Evolutionary conservation across 2,113 vertebrate species (phyloP), one percentile per base, ranked within the genome.

Genomic region (Lycocorax pyrrhopterus): DNA sequence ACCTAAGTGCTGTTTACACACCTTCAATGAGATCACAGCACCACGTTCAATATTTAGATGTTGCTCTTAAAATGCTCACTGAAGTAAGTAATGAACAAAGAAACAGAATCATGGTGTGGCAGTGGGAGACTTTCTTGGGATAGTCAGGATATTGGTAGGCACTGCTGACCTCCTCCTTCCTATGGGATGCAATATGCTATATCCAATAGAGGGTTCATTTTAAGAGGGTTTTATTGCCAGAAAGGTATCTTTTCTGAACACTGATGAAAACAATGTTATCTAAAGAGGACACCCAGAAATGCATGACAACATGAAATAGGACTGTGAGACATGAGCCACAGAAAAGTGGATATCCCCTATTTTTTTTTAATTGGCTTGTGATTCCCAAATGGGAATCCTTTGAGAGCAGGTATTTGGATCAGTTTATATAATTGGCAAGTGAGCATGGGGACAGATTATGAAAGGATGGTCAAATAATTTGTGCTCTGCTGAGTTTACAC

Each of bases 391-490:
- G 74, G 76, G 43, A 64, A 77, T 89, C 94, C 80, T 89, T 69
- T 49, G 89, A 89, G 90, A 96, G 60, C 94, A 95, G 94, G 96
- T 93, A 91, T 96, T 94, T 95, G 96, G 89, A 96, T 97, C 95
- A 85, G 64, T 97, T 97, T 96, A 69, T 94, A 84, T 96, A 97
- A 95, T 94, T 96, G 92, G 94, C 88, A 94, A 95, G 63, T 26
- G 71, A 95, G 91, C 78, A 10, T 73, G 64, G 96, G 92, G 93
- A 96, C 85, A 96, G 95, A 97, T 97, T 96, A 97, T 82, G 95
- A 96, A 95, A 93, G 95, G 90, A 94, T 86, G 93, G 96, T 96
- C 94, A 97, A 97, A 95, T 96, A 96, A 97, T 97, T 97, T 95
- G 96, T 92, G 94, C 93, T 87, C 92, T 95, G 88, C 72, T 93